These are phyloP conservation scores for Stictocephala bisonia DNA, from an alignment of 2,888 invertebrate genomes.

Conservation along the genomic window DNA sequence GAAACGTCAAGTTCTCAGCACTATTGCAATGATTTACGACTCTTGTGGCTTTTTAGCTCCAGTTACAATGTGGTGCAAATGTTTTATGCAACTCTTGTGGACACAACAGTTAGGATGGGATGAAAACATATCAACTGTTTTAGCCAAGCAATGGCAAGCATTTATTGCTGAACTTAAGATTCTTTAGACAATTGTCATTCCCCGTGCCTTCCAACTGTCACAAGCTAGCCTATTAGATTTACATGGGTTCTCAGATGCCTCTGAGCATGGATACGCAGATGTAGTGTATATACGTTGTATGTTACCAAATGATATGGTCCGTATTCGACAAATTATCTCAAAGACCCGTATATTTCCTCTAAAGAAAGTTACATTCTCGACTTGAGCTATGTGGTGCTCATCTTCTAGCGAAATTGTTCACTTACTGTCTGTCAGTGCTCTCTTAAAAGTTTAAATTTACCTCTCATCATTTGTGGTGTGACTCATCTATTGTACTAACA, in stretches of 20 bases:
- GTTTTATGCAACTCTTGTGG: not conserved
- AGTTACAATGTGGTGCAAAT: not conserved
- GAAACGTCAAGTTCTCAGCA: not conserved
- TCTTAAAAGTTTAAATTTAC: too few relatives aligned
- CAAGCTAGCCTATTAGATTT: not conserved
- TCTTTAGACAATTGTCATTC: not conserved
- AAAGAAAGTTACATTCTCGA: not conserved
- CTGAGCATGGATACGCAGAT: not conserved
- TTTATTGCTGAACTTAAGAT: not conserved
- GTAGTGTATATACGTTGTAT: not conserved
- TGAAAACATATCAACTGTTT: not conserved
- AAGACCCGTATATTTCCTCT: not conserved
- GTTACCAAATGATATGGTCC: not conserved
- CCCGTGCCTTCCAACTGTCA: not conserved
- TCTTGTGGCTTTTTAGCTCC: not conserved
- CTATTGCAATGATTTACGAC: constrained; percentile 7
- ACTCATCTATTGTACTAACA: too few relatives aligned
- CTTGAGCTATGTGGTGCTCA: not conserved
- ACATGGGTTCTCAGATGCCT: not conserved
- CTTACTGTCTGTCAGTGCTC: too few relatives aligned
- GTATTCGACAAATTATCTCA: not conserved
- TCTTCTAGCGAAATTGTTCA: too few relatives aligned
- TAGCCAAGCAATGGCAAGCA: not conserved
- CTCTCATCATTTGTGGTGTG: too few relatives aligned
- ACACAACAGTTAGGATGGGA: not conserved